Evolutionary conservation across 2,888 invertebrate genomes (phyloP).

Genomic region (Macrophya alboannulata): DNA sequence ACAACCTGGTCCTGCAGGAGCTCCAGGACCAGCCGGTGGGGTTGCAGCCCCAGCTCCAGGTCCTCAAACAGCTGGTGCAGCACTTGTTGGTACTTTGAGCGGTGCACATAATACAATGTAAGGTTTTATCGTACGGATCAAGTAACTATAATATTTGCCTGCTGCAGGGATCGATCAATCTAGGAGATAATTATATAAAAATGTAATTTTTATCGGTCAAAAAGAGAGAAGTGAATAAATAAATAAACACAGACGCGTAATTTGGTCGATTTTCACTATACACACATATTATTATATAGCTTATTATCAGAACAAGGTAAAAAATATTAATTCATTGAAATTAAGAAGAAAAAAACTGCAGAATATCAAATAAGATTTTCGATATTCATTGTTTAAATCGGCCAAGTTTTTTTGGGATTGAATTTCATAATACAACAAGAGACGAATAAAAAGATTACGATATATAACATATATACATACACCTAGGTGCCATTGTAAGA

Average conservation of each 20-base stretch:
- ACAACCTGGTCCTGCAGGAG: constrained; percentile 60
- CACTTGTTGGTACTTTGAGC: constrained; percentile 60
- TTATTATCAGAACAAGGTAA: neutral
- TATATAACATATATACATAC: constrained; percentile 11
- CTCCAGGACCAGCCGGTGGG: constrained; percentile 25
- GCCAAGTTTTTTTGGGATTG: constrained; percentile 5
- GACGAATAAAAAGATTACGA: constrained; percentile 18
- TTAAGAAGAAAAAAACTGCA: neutral
- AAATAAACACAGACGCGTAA: neutral
- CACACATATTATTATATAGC: neutral
- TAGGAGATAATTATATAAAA: constrained; percentile 9
- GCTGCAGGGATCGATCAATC: constrained; percentile 13
- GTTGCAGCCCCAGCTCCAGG: constrained; percentile 63
- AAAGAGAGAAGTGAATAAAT: neutral
- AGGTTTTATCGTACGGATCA: constrained; percentile 24
- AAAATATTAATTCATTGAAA: neutral
- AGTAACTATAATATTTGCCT: constrained; percentile 5
- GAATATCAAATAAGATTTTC: neutral
- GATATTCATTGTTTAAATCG: neutral
- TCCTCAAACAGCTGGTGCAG: constrained; percentile 62
- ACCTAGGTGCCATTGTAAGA: constrained; percentile 45
- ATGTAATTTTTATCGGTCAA: neutral
- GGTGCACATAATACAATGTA: constrained; percentile 62
- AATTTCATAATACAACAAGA: neutral
- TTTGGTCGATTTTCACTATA: neutral